Base-by-base conservation (phyloP, 1,140 invertebrate genomes). In the Dolichoris vasculosae region DNA sequence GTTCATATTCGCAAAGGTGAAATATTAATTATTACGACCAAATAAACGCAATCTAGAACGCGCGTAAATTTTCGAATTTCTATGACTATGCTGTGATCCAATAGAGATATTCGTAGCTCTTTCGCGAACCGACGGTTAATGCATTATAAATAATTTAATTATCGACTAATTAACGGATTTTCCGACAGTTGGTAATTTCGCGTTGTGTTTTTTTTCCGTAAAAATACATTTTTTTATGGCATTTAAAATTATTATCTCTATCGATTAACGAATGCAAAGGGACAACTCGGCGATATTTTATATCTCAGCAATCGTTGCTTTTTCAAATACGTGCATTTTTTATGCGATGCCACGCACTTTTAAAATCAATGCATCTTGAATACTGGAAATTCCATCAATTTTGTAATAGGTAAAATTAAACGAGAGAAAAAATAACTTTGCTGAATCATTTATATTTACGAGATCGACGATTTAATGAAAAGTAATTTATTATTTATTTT, bases 81-180 rank as follows among this genome's bases (percentile, higher is more conserved):
- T 59, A 0, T 13, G 9, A 17, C 17, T 17, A 2, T 6, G 26
- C 67, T 23, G 32, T 32, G 8, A n/a, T n/a, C n/a, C n/a, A n/a
- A n/a, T 3, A 69, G 20, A 38, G 0, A 20, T 69, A 69, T 69
- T 0, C 35, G 9, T 1, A 59, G 23, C 9, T 38, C 1, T 46
- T 46, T 75, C 9, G 6, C 40, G 43, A 51, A 48, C 32, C 20
- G 55, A 38, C 51, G 13, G 32, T 40, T 59, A 26, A 78, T 78
- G 76, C 76, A 26, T 78, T 78, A 78, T 26, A 59, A 55, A 35
- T 59, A 55, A 78, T 78, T 59, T 35, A 78, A 78, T 78, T 59
- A 78, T 30, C 51, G 13, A 30, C 76, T 78, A 46, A 79, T 79
- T 79, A 79, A 63, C 77, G 77, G 20, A 30, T 63, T 77, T 63